Conservation (phyloP, 2,113 vertebrate genomes). For the Tympanuchus pallidicinctus region DNA sequence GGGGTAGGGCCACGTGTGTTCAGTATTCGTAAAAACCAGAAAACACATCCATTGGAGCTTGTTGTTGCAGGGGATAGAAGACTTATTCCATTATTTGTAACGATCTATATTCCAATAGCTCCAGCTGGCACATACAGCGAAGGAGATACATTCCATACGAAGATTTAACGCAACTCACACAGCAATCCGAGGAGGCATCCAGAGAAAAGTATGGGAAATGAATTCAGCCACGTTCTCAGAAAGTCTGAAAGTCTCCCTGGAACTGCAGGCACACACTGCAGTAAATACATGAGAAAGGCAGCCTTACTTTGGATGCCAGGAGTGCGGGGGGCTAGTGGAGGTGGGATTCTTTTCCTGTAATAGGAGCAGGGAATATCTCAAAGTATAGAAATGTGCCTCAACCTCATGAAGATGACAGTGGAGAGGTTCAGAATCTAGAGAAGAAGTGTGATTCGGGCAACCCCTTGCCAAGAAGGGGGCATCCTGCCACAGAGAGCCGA, state of each 20-base stretch:
- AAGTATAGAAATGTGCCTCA: conserved; percentile 72
- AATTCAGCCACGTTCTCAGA: conserved; percentile 68
- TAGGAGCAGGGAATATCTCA: conserved; percentile 68
- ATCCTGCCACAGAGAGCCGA: conserved; percentile 80
- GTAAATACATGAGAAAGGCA: conserved; percentile 73
- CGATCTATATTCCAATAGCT: conserved; percentile 52
- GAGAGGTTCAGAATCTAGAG: conserved; percentile 77
- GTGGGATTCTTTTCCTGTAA: conserved; percentile 65
- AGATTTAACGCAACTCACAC: conserved; percentile 68
- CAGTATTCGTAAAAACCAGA: conserved; percentile 73
- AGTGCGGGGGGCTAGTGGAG: conserved; percentile 35
- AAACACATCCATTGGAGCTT: conserved; percentile 74
- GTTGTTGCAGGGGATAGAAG: conserved; percentile 73
- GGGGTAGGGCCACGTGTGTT: conserved; percentile 66
- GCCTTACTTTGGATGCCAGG: conserved; percentile 74
- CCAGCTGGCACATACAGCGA: conserved; percentile 49
- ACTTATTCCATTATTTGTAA: conserved; percentile 74
- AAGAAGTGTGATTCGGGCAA: conserved; percentile 69
- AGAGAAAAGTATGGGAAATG: conserved; percentile 58
- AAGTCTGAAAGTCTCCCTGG: conserved; percentile 72
- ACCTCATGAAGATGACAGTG: conserved; percentile 64
- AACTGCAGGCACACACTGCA: conserved; percentile 72
- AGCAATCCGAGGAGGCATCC: conserved; percentile 71
- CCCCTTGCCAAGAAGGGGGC: conserved; percentile 75
- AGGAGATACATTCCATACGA: conserved; percentile 27